These are phyloP conservation scores for Potorous gilbertii DNA, from an alignment of 2,797 vertebrate genomes.

Conservation along the genomic window DNA sequence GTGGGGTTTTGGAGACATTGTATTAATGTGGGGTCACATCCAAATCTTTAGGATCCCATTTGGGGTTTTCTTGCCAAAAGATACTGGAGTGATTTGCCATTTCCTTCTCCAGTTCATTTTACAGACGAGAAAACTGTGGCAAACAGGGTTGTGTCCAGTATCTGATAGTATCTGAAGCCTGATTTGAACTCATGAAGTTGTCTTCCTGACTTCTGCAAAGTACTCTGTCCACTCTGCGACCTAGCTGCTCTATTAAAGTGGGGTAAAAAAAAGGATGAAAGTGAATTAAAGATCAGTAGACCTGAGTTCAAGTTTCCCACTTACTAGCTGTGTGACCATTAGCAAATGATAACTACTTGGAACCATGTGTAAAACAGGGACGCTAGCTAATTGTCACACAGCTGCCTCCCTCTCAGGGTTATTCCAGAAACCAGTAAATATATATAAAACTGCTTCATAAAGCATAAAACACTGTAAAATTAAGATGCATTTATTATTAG, in stretches of 20 bases:
- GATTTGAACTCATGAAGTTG: neutral
- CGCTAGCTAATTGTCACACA: neutral
- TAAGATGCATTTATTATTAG: neutral
- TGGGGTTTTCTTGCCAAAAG: neutral
- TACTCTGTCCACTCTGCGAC: no score
- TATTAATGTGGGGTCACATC: neutral
- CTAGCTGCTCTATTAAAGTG: neutral
- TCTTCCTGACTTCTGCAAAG: neutral
- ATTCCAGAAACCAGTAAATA: neutral
- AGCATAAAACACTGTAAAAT: neutral
- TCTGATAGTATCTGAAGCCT: neutral
- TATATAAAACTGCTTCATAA: neutral
- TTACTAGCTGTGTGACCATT: neutral
- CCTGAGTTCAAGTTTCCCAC: neutral
- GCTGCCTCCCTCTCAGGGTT: neutral
- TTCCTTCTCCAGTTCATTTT: neutral
- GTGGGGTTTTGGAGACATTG: neutral
- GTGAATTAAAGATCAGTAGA: neutral
- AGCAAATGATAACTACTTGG: neutral
- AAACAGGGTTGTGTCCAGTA: neutral
- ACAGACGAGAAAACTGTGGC: neutral
- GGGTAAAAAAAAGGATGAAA: neutral
- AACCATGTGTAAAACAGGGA: neutral
- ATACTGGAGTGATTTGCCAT: neutral
- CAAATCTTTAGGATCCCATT: no score